phyloP scores from a whole-genome alignment of 2,797 vertebrate species.

The Bradypodion pumilum region DNA sequence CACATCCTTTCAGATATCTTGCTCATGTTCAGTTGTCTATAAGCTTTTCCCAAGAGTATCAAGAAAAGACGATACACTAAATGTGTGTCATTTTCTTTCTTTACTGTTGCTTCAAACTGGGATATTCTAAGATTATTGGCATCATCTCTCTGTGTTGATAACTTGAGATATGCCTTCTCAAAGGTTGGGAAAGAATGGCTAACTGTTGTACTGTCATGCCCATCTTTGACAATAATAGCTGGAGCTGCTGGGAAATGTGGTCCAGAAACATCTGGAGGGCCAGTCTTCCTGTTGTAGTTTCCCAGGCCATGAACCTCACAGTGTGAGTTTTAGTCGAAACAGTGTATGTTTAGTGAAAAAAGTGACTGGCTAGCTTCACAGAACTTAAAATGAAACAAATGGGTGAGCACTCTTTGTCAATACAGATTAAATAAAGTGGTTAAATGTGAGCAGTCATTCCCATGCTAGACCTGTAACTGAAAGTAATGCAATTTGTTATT shows the following conservation, averaged over 20 bases:
- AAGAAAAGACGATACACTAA: neutral
- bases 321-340: neutral
- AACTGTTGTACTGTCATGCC: too few relatives aligned
- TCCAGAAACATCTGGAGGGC: neutral
- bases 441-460: conserved; percentile 45
- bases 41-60: neutral
- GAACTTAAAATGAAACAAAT: conserved; percentile 42
- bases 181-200: too few relatives aligned
- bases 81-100: too few relatives aligned
- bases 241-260: neutral
- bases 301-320: conserved; percentile 8
- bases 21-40: neutral
- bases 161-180: too few relatives aligned
- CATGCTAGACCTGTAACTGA: conserved; percentile 43
- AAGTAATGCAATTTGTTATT: conserved; percentile 47
- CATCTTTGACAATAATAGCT: neutral
- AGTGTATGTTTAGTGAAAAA: conserved; percentile 13
- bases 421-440: conserved; percentile 26
- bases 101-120: too few relatives aligned
- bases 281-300: neutral
- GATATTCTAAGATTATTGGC: neutral
- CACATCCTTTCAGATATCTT: neutral
- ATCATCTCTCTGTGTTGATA: neutral
- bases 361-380: conserved; percentile 33
- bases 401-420: conserved; percentile 6